Conservation (phyloP, 37 sponge, comb jelly and placozoan species). For the Petrosia ficiformis region DNA sequence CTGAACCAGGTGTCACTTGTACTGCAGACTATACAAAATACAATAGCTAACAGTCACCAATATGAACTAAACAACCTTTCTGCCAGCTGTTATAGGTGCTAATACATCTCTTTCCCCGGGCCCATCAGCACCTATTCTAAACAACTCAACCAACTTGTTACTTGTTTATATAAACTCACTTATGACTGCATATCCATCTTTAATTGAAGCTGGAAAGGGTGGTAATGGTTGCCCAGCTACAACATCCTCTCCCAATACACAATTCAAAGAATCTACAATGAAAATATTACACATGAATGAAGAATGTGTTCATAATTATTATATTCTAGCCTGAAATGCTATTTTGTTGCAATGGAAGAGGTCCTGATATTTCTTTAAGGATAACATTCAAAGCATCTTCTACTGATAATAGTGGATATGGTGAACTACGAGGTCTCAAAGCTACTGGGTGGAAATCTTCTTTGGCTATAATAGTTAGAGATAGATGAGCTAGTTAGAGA, state of each 20-base stretch:
- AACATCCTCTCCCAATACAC: conserved; percentile 64
- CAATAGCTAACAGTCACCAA: neutral
- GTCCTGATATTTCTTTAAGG: conserved; percentile 16
- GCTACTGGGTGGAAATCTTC: conserved; percentile 60
- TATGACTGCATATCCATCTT: conserved; percentile 98
- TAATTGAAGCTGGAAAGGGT: conserved; percentile 94
- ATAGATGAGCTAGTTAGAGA: no score
- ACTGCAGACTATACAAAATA: conserved; percentile 13
- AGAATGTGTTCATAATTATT: conserved; percentile 1
- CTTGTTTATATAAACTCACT: conserved; percentile 18
- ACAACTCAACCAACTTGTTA: neutral
- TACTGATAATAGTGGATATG: conserved; percentile 83
- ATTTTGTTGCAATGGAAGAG: neutral
- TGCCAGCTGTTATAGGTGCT: conserved; percentile 71
- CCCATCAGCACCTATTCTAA: conserved; percentile 62
- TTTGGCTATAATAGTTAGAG: conserved; percentile 10
- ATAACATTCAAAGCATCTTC: conserved; percentile 65
- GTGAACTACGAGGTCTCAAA: conserved; percentile 70
- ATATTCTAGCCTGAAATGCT: neutral
- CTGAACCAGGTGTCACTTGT: conserved; percentile 50
- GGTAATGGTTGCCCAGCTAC: conserved; percentile 70
- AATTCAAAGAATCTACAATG: conserved; percentile 42
- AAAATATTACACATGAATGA: neutral
- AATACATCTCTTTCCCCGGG: conserved; percentile 61
- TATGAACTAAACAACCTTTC: conserved; percentile 25